Percentiles rank a stretch among this genome's conserved stretches.
phyloP scores from a whole-genome alignment of 2,113 vertebrate genomes.

The Pipa parva region DNA sequence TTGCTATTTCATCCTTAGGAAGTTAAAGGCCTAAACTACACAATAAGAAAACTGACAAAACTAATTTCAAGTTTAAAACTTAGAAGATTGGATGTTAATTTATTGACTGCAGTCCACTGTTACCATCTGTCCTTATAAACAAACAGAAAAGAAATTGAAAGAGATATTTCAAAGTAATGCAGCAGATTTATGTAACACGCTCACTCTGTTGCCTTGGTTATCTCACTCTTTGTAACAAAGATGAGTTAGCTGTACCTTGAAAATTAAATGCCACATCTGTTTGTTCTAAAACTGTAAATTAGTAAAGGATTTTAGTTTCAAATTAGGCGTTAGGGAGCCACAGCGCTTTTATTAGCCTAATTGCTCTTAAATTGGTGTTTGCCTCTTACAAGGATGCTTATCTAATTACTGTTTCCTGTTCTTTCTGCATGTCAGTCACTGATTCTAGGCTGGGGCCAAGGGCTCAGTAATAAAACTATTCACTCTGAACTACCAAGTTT shows the following conservation, averaged over 20 bases:
- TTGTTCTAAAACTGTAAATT: constrained; percentile 20
- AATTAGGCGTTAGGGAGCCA: constrained; percentile 5
- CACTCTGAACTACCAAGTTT: neutral
- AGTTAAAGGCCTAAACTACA: neutral
- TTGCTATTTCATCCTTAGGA: neutral
- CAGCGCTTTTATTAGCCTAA: constrained; percentile 18
- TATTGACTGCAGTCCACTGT: neutral
- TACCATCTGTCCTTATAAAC: constrained; percentile 3
- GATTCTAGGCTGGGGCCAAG: neutral
- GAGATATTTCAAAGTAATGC: constrained; percentile 8
- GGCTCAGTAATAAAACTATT: neutral
- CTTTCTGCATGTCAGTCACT: neutral
- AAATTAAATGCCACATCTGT: constrained; percentile 20
- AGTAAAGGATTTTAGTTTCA: constrained; percentile 16
- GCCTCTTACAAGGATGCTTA: constrained; percentile 4
- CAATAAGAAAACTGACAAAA: neutral
- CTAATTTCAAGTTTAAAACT: neutral
- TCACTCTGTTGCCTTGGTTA: neutral
- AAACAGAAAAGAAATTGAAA: neutral
- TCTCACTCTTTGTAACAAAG: constrained; percentile 5
- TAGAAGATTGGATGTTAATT: neutral
- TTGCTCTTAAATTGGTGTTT: constrained; percentile 18
- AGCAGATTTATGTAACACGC: constrained; percentile 9
- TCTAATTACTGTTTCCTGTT: constrained; percentile 9
- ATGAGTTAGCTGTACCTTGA: neutral